Conservation (phyloP, 1,140 invertebrate genomes). For the Leptopilina boulardi region DNA sequence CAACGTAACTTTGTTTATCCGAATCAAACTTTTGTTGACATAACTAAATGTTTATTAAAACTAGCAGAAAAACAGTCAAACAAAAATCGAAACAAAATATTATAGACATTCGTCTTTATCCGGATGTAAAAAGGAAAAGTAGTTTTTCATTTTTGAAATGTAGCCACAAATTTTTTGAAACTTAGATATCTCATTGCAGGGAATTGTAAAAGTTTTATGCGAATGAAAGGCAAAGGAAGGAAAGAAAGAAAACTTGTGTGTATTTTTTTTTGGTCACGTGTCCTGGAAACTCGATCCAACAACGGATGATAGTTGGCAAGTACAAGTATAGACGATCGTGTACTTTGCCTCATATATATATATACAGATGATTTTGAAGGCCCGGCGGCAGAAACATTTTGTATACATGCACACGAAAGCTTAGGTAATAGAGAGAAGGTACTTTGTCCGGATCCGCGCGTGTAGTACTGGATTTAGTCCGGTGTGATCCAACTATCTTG, state of each 20-base stretch:
- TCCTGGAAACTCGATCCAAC: background rate
- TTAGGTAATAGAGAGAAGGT: slow-evolving; percentile 67
- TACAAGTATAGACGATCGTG: slow-evolving; percentile 26
- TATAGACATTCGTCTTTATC: too few relatives aligned
- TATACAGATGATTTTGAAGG: background rate
- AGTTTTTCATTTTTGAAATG: too few relatives aligned
- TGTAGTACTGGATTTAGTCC: slow-evolving; percentile 41
- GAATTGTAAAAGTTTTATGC: background rate
- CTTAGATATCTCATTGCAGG: background rate
- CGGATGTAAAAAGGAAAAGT: too few relatives aligned
- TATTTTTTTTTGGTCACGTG: slow-evolving; percentile 8
- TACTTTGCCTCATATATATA: slow-evolving; percentile 33
- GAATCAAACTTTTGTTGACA: too few relatives aligned
- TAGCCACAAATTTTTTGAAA: too few relatives aligned
- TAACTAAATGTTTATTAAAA: too few relatives aligned
- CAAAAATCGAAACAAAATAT: too few relatives aligned
- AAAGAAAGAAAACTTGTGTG: background rate
- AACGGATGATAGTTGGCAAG: slow-evolving; percentile 10
- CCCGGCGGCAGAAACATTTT: slow-evolving; percentile 51
- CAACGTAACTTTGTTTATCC: too few relatives aligned
- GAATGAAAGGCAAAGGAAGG: background rate
- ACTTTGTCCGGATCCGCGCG: slow-evolving; percentile 56
- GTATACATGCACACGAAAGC: slow-evolving; percentile 65
- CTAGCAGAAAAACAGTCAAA: too few relatives aligned
- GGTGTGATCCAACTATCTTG: slow-evolving; percentile 44